Evolutionary conservation across 2,888 invertebrate species (phyloP), one percentile per base, ranked within the genome.

Genomic region (Camponotus fellah): DNA sequence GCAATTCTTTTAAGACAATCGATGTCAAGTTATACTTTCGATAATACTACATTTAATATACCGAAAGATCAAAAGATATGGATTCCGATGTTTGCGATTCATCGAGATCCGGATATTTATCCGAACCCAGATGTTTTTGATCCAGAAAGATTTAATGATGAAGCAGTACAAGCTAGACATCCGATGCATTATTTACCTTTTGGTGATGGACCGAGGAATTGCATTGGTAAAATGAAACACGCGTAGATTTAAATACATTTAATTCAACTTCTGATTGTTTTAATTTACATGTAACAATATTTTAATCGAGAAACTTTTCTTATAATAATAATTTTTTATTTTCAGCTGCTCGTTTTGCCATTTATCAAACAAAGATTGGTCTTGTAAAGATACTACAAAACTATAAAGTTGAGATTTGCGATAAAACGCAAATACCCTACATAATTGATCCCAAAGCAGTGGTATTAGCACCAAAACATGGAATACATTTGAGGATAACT

Each of bases 141-240:
- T 88, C 93, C 92, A 34, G 91, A 92, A 71, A 89, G 93, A 87
- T 93, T 93, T 69, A 79, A 53, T 12, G 90, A 91, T 32, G 89
- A 92, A 34, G 32, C 43, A 34, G 12, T n/a, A 0, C 86, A 89
- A 86, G 53, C 75, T 26, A 88, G 91, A 72, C 90, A 93, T 75
- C 86, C 91, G 21, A 91, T 91, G 87, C 65, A 82, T 64, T 89
- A 90, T 62, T 0, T 75, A 46, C 91, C 92, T 14, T 91, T 92
- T 75, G 91, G 92, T 14, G 87, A 89, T 75, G 93, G 92, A 21
- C 90, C 91, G 5, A 87, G 92, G 71, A 91, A 92, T 75, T 92
- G 92, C 53, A 89, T 92, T 56, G 92, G 92, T 92, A 89, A n/a
- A 21, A 10, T 79, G 65, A 87, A 80, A 89, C 72, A 68, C 68